Conservation (phyloP, 2,797 vertebrate species). For the Orientallactaga sibirica region DNA sequence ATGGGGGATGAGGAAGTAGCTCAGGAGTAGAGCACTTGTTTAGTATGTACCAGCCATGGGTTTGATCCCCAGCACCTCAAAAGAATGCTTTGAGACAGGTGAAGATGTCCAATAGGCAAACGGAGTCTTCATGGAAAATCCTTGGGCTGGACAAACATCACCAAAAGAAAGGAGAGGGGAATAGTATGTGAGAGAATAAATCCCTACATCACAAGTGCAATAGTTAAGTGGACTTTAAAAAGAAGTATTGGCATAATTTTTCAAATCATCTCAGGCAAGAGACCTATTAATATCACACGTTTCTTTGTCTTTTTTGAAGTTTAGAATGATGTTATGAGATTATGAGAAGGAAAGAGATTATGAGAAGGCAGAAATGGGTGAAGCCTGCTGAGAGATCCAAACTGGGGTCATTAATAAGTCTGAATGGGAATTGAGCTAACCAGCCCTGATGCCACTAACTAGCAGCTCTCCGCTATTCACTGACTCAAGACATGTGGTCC, state of each 20-base stretch:
- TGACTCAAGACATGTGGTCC: neutral
- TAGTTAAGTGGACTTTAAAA: neutral
- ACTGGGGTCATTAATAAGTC: no score
- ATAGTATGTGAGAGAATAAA: neutral
- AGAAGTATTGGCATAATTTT: neutral
- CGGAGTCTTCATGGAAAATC: neutral
- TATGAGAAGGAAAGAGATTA: no score
- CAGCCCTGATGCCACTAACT: no score
- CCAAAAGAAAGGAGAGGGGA: no score
- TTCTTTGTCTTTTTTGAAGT: neutral
- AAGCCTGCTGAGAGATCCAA: no score
- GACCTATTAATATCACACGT: neutral
- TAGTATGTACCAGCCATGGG: neutral
- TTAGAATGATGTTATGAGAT: no score
- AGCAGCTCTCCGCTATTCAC: neutral
- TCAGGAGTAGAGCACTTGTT: neutral
- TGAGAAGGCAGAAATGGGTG: no score
- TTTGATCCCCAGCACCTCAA: neutral
- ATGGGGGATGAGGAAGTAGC: neutral
- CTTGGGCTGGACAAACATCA: neutral
- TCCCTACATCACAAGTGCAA: neutral
- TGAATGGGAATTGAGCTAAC: no score
- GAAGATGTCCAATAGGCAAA: neutral
- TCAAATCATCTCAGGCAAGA: conserved; percentile 15
- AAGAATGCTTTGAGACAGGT: neutral